Base-by-base conservation (phyloP, 2,797 vertebrate genomes). In the Cyprinella venusta region DNA sequence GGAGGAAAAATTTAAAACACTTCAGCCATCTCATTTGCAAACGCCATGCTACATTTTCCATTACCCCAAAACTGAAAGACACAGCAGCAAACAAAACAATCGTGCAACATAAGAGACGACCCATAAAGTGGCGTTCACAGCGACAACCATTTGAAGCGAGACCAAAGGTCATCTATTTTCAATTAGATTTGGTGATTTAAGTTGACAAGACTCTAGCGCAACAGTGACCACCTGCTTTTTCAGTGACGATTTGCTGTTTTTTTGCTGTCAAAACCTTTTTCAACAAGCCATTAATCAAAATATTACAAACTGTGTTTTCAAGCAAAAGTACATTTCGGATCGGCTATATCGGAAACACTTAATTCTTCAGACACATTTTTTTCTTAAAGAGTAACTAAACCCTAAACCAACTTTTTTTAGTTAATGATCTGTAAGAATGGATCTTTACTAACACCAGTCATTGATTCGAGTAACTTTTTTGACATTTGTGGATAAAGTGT, bases 31-130 rank as follows among this genome's bases (percentile, higher is more conserved):
- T 79, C 13, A 86, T 82, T 86, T 82, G 63, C 71, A 86, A 69
- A 76, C 68, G 80, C 61, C 54, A 59, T 26, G 71, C 86, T 82
- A 80, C 77, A 83, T 86, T 83, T 85, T 84, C 50, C 33, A 69
- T 42, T 68, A 59, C 65, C 77, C 48, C 45, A 75, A 91, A 90
- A 89, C 84, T 24, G 8, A 70, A 85, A 7, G 82, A 36, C 76
- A 77, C 45, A 63, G 30, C n/a, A 67, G 40, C 21, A 56, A 76
- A 15, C 33, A 81, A 69, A 45, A 72, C 82, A 50, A 16, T 26
- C 2, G 8, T 65, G 42, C 5, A 54, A 24, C 16, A 21, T 40
- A 64, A 40, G 10, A 54, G 59, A 4, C 42, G 24, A 6, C 12
- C 54, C 30, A 24, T 40, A 26, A 56, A n/a, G 24, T 42, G 50